Evolutionary conservation across 2,888 invertebrate species (phyloP), one percentile per base, ranked within the genome.

Genomic region (Scaptodrosophila latifasciaeformis): DNA sequence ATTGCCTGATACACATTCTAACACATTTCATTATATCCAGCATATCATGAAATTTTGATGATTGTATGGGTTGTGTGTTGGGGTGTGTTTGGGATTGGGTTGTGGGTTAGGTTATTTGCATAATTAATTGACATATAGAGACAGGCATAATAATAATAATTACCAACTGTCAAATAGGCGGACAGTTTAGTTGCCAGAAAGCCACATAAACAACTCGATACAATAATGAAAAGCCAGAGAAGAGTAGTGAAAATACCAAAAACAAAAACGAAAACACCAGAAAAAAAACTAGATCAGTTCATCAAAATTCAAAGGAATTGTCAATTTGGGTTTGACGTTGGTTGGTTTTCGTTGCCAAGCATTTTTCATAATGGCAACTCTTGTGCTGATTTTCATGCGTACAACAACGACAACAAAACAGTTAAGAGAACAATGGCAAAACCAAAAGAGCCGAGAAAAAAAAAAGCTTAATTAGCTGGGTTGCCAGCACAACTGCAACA

Each of bases 251-350:
- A 45, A 50, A 49, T 45, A 5, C 13, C 44, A 49, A 40, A 5
- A 43, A 31, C 37, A 48, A 42, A 18, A 48, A 21, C 29, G 21
- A 27, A 13, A 39, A 31, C 35, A 29, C 4, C 27, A 40, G 42
- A 18, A 45, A 27, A 9, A 34, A 21, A 49, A 29, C 49, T 45
- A 48, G 7, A 45, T 49, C 27, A n/a, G n/a, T 51, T 70, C 68
- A 78, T 78, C 56, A 75, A 65, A 75, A 75, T 79, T 75, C 79
- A 54, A 70, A 67, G 68, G 72, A 71, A 72, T 71, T 79, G 79
- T 60, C 68, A 67, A 72, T 78, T 78, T 70, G 79, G 54, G 62
- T 64, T 62, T 35, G 48, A n/a, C n/a, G n/a, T n/a, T n/a, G n/a
- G n/a, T n/a, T n/a, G n/a, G n/a, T 12, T 7, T 15, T 12, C 18